Conservation (phyloP, 2,113 vertebrate species). For the Podiceps cristatus region DNA sequence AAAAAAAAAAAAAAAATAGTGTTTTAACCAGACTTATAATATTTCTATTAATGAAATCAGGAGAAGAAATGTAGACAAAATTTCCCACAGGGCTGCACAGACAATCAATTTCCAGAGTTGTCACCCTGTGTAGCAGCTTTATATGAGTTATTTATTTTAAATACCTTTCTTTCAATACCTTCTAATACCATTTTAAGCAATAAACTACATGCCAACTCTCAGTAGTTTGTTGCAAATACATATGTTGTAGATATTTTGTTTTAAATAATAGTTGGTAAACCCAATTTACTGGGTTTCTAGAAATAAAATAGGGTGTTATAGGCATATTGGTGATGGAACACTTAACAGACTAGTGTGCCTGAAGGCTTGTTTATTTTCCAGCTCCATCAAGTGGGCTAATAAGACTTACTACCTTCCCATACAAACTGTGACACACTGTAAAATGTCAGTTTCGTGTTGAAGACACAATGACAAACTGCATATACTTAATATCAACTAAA, state of each 20-base stretch:
- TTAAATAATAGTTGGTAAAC: neutral
- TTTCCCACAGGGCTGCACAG: neutral
- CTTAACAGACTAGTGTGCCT: neutral
- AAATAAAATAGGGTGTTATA: neutral
- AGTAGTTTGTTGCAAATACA: rapidly evolving
- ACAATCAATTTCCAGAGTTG: neutral
- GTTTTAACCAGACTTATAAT: neutral
- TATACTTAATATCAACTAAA: neutral
- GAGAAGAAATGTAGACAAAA: neutral
- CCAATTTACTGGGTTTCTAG: neutral
- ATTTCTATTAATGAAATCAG: neutral
- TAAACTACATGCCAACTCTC: neutral
- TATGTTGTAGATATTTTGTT: rapidly evolving
- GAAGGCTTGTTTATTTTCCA: neutral
- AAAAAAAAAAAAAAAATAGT: neutral
- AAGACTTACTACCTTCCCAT: neutral
- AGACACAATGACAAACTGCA: neutral
- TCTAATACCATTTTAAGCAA: neutral
- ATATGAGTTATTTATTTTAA: neutral
- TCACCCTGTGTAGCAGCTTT: neutral
- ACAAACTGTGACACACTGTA: neutral
- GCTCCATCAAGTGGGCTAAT: neutral
- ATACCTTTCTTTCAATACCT: neutral
- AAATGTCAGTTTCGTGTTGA: neutral
- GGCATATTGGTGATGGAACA: neutral